Evolutionary conservation across 2,888 invertebrate genomes (phyloP), one percentile per base, ranked within the genome.

Genomic region (Amphimallon solstitiale): DNA sequence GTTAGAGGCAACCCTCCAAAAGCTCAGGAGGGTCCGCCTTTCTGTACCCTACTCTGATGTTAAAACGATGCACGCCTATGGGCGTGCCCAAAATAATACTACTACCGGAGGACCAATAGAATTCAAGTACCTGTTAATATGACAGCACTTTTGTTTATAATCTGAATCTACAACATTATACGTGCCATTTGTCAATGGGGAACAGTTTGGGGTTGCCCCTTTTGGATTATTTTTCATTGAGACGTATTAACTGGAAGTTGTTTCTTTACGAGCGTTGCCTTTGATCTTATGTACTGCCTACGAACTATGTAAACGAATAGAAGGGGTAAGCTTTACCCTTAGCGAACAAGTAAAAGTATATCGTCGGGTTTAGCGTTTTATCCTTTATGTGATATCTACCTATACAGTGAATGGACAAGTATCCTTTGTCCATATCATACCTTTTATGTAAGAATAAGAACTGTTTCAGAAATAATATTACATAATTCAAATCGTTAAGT

Each of bases 71-170:
- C 35, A 54, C 63, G 52, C 63, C 63, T 54, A 19, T 54, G 54
- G 63, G 63, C 63, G 63, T 63, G 54, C 9, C 4, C 43, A 15
- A 15, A 17, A 54, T 54, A 54, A 54, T 63, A 54, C 52, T 15
- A 37, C 12, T 19, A n/a, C 19, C 43, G 45, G 5, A 29, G 17
- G 9, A 15, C 63, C 63, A 63, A 63, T 63, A 19, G 51, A 15
- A 54, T 10, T 45, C 19, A 43, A 23, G 46, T 43, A 54, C 45
- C 45, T 45, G 37, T 37, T 63, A 63, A 54, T 54, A 63, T 63
- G 63, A 63, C 63, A 63, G 63, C 63, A 46, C 63, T 63, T 29
- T 63, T 63, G 63, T 63, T 63, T 63, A 63, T 63, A 63, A 43
- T 63, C 45, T 38, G 45, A 63, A 63, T 63, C 52, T 63, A 52